Evolutionary conservation across 2,888 invertebrate genomes (phyloP).

Genomic region (Endotricha flammealis): DNA sequence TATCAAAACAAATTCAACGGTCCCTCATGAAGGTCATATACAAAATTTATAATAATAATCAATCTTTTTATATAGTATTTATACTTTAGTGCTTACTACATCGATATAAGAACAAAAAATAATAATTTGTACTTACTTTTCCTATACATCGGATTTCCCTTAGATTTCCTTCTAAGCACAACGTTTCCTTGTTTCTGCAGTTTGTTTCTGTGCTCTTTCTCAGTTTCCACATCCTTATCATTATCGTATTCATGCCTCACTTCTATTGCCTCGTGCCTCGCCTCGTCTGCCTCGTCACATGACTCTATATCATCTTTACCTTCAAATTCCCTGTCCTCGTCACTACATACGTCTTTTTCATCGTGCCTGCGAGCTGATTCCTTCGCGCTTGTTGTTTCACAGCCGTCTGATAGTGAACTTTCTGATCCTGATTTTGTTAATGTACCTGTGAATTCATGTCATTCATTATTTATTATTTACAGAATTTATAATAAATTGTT

Average conservation of each 20-base stretch:
- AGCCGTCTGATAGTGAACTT: slow-evolving; percentile 90
- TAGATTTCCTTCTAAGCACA: slow-evolving; percentile 79
- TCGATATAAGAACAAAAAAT: background rate
- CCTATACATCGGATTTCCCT: slow-evolving; percentile 81
- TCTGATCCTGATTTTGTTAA: slow-evolving; percentile 92
- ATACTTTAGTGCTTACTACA: no score
- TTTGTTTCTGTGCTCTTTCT: slow-evolving; percentile 40
- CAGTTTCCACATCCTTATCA: slow-evolving; percentile 48
- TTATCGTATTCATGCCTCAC: slow-evolving; percentile 54
- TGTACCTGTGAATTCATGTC: slow-evolving; percentile 30
- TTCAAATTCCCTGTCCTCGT: slow-evolving; percentile 78
- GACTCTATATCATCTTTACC: slow-evolving; percentile 41
- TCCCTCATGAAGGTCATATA: no score
- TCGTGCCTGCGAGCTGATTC: slow-evolving; percentile 84
- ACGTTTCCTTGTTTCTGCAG: slow-evolving; percentile 74
- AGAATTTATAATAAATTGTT: no score
- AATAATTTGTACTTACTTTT: slow-evolving; percentile 79
- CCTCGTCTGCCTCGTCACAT: slow-evolving; percentile 56
- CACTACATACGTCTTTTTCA: slow-evolving; percentile 85
- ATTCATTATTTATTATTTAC: background rate
- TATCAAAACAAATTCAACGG: no score
- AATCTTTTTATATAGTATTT: no score
- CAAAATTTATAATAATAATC: no score
- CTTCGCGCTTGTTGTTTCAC: slow-evolving; percentile 81
- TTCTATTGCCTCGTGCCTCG: no score